Conservation (phyloP, 2,888 invertebrate genomes). For the Agrotis segetum region DNA sequence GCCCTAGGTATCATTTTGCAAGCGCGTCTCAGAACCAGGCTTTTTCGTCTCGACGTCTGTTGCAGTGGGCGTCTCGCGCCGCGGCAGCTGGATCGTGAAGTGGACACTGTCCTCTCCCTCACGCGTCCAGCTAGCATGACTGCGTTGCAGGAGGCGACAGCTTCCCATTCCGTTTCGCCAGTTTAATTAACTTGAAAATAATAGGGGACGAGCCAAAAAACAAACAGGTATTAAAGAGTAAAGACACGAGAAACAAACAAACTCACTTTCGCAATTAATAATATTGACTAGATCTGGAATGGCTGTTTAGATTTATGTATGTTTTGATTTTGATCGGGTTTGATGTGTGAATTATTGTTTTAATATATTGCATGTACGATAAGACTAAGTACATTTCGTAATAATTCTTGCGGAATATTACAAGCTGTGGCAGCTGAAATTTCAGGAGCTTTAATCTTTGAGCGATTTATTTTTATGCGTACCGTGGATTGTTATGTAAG, state of each 20-base stretch:
- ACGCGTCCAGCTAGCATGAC: no score
- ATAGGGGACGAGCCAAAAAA: no score
- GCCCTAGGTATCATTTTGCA: no score
- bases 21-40: no score
- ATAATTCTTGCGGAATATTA: conserved; percentile 32
- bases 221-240: no score
- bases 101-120: no score
- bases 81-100: no score
- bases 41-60: no score
- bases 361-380: conserved; percentile 14
- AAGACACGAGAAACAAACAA: not conserved
- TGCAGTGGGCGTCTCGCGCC: no score
- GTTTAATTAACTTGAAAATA: no score
- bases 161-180: no score
- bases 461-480: not conserved
- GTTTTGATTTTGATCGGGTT: conserved; percentile 31
- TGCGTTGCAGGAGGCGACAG: no score
- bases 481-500: not conserved
- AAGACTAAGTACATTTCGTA: conserved; percentile 49
- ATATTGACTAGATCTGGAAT: conserved; percentile 13
- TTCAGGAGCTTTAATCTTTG: conserved; percentile 8
- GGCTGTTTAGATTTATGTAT: conserved; percentile 31
- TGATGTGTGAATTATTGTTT: conserved; percentile 35
- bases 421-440: conserved; percentile 2
- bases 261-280: not conserved